A percentile compares a stretch with the other conserved stretches of the same genome.
Conservation (phyloP, 2,113 vertebrate genomes). For the Carollia perspicillata region DNA sequence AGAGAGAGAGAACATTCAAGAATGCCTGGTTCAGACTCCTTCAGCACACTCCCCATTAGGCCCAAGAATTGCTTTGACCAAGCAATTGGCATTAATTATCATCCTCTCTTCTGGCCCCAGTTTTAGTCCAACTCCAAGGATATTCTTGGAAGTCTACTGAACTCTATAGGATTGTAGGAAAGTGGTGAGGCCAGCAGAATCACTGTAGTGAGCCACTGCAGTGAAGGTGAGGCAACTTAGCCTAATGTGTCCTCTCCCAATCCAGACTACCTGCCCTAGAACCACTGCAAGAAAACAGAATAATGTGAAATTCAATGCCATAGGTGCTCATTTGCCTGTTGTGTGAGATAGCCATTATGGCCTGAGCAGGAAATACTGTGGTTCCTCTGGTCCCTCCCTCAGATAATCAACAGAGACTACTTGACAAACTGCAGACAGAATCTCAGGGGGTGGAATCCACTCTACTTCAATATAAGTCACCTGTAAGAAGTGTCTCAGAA, state of each 20-base stretch:
- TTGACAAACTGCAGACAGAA: neutral
- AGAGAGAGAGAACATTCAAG: conserved; percentile 1
- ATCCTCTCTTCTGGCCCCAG: neutral
- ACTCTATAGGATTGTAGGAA: neutral
- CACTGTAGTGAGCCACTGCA: neutral
- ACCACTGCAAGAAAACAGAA: neutral
- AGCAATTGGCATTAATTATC: conserved; percentile 7
- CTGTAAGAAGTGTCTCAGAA: neutral
- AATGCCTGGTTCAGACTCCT: neutral
- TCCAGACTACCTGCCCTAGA: neutral
- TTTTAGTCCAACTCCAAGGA: neutral
- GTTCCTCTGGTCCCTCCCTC: neutral
- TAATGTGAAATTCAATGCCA: neutral
- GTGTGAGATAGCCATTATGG: neutral
- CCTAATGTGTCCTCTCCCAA: neutral
- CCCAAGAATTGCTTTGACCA: neutral
- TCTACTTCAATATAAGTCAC: neutral
- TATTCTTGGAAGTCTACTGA: neutral
- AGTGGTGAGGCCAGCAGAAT: neutral
- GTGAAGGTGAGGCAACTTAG: neutral
- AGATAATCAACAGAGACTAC: neutral
- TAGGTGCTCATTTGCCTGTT: neutral
- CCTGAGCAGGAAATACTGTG: neutral
- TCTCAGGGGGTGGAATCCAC: neutral
- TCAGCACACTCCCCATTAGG: neutral